Evolutionary conservation across 2,797 vertebrate genomes (phyloP).

Genomic region (Buphagus erythrorhynchus): DNA sequence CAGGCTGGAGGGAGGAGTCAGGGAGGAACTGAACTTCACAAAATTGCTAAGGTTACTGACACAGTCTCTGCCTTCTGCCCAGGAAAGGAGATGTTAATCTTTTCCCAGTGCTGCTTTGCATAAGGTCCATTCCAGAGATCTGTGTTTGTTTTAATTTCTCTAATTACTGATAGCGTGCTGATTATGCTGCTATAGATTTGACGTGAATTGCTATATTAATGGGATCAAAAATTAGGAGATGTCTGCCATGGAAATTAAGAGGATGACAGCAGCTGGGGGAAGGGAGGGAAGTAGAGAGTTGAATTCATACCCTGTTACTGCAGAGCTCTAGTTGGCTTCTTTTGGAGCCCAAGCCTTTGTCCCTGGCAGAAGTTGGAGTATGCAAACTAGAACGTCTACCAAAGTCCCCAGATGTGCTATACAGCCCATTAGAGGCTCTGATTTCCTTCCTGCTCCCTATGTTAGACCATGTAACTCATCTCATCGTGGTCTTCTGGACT

Average conservation of each 20-base stretch:
- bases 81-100: conserved; percentile 68
- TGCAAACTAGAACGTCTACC: not conserved
- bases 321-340: not conserved
- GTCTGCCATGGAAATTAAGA: conserved; percentile 39
- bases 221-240: conserved; percentile 56
- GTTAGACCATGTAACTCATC: not conserved
- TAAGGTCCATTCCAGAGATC: conserved; percentile 64
- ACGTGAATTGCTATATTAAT: conserved; percentile 45
- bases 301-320: not conserved
- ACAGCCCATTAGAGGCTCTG: not conserved
- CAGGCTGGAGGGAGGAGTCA: not conserved
- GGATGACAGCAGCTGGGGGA: not conserved
- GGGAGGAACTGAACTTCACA: conserved; percentile 25
- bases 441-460: not conserved
- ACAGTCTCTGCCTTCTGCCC: conserved; percentile 37
- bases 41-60: conserved; percentile 34
- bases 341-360: not conserved
- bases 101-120: conserved; percentile 51
- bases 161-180: conserved; percentile 63
- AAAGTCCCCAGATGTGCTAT: not conserved
- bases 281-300: not conserved
- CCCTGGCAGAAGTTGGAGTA: not conserved
- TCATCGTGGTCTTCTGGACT: not conserved
- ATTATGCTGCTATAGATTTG: conserved; percentile 58
- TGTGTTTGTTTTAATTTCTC: conserved; percentile 61